phyloP scores from a whole-genome alignment of 2,797 vertebrate genomes.

The Phoebastria nigripes region DNA sequence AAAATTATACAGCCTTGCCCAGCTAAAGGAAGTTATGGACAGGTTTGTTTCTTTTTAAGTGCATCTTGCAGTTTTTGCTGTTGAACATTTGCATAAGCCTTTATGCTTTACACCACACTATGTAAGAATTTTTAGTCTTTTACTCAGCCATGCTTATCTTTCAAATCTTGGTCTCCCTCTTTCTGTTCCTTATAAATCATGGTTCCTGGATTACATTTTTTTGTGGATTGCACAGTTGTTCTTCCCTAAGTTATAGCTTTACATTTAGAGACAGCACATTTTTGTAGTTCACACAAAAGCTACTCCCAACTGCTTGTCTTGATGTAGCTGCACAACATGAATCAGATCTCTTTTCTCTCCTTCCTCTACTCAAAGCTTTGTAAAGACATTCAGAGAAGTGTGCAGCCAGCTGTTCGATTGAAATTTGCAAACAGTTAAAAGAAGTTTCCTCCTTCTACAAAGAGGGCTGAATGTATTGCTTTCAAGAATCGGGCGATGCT shows the following conservation, averaged over 20 bases:
- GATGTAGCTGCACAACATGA: background rate
- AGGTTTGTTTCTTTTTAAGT: background rate
- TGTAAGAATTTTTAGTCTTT: background rate
- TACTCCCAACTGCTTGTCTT: background rate
- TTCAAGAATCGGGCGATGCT: background rate
- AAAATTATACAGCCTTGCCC: background rate
- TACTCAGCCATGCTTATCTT: background rate
- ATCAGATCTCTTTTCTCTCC: background rate
- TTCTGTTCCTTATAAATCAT: background rate
- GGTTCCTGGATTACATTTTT: background rate
- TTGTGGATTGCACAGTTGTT: background rate
- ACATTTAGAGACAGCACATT: background rate
- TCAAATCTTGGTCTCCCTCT: background rate
- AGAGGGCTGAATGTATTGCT: background rate
- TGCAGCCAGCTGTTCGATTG: background rate
- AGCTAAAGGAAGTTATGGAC: background rate
- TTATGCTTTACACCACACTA: background rate
- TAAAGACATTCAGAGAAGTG: background rate
- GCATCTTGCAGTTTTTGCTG: background rate
- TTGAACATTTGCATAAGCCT: background rate
- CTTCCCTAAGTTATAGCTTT: background rate
- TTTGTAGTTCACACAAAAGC: background rate
- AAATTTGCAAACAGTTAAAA: slow-evolving; percentile 16
- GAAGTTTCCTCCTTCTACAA: background rate
- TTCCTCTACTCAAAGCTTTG: background rate